These are phyloP conservation scores for Acanthis flammea DNA, from an alignment of 2,797 vertebrate genomes.

Conservation along the genomic window DNA sequence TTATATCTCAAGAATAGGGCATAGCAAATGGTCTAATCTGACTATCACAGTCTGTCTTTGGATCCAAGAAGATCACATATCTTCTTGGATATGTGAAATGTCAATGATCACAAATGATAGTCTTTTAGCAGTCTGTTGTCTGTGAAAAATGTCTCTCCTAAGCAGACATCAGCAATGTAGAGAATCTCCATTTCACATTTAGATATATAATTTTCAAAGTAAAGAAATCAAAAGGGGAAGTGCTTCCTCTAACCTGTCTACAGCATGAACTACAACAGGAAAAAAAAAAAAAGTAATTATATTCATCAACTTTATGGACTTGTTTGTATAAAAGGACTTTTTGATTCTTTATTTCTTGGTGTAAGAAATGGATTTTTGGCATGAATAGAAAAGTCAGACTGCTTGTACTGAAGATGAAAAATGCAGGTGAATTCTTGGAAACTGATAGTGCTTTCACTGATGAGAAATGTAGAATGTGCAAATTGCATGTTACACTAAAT, in stretches of 20 bases:
- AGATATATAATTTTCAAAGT: background rate
- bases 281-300: background rate
- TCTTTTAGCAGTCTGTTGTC: background rate
- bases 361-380: background rate
- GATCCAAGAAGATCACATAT: background rate
- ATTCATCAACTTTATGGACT: background rate
- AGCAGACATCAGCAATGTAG: background rate
- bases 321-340: background rate
- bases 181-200: background rate
- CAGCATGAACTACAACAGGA: background rate
- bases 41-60: background rate
- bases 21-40: background rate
- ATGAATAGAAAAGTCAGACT: background rate
- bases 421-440: background rate
- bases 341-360: background rate
- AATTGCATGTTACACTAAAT: background rate
- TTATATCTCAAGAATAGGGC: accelerated
- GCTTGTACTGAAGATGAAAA: background rate
- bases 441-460: background rate
- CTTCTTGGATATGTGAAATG: background rate
- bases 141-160: background rate
- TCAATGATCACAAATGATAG: background rate
- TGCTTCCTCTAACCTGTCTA: background rate
- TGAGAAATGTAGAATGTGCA: background rate
- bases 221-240: background rate